These are phyloP conservation scores for Corythornis vintsioides DNA, from an alignment of 2,113 vertebrate genomes.

Conservation along the genomic window DNA sequence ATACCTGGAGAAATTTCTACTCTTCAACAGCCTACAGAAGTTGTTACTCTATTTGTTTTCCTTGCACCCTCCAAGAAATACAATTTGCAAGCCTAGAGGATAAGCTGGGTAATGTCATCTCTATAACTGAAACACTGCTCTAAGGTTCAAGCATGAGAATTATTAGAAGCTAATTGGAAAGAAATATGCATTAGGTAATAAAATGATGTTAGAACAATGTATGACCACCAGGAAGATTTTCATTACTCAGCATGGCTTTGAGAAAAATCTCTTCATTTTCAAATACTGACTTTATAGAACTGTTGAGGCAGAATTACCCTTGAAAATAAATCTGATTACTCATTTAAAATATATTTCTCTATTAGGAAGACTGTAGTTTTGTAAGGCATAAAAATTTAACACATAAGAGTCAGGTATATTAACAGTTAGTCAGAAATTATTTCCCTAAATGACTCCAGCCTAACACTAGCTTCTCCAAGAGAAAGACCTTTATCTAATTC, in stretches of 20 bases:
- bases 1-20: background rate
- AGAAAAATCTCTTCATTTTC: slow-evolving; percentile 5
- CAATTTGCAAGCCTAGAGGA: background rate
- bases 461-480: background rate
- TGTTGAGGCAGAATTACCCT: background rate
- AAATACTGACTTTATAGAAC: background rate
- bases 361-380: background rate
- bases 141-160: background rate
- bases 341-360: background rate
- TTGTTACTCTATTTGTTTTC: background rate
- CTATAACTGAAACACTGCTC: background rate
- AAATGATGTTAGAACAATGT: background rate
- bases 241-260: background rate
- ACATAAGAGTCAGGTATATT: background rate
- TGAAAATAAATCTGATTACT: background rate
- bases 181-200: background rate
- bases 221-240: background rate
- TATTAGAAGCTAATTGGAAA: background rate
- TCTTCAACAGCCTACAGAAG: background rate
- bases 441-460: background rate
- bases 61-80: background rate
- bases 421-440: background rate
- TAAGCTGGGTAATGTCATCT: background rate
- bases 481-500: background rate
- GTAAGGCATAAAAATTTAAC: background rate